phyloP scores from a whole-genome alignment of 2,113 vertebrate species.

The Puffinus mauretanicus region DNA sequence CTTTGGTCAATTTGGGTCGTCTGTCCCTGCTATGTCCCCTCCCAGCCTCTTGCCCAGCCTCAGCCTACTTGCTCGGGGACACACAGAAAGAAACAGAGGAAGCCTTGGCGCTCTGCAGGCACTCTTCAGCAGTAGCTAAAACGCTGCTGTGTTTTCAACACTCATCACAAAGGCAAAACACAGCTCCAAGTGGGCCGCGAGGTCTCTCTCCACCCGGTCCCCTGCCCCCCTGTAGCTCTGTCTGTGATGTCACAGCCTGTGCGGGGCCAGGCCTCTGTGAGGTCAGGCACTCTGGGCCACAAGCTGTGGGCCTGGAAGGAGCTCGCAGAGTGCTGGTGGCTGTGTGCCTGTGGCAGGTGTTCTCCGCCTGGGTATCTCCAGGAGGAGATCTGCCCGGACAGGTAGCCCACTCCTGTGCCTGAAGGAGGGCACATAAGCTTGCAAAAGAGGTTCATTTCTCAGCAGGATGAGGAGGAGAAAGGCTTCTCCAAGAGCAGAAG shows the following conservation, averaged over 20 bases:
- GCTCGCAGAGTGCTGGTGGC: background rate
- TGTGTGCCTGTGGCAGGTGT: background rate
- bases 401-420: background rate
- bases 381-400: background rate
- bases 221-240: background rate
- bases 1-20: background rate
- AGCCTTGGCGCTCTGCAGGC: background rate
- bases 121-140: background rate
- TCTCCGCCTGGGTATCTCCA: too few species aligned
- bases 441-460: background rate
- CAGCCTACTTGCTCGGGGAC: background rate
- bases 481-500: background rate
- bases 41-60: background rate
- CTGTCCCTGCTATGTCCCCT: too few species aligned
- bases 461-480: background rate
- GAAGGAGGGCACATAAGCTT: background rate
- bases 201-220: background rate
- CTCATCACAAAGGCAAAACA: background rate
- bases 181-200: background rate
- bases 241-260: background rate
- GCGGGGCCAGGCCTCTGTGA: background rate
- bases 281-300: background rate
- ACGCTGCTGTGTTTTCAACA: background rate
- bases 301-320: background rate
- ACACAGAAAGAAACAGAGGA: background rate